Percentiles rank a stretch among this genome's conserved stretches.
Conservation (phyloP, 2,888 invertebrate species). For the Piscicola geometra region DNA sequence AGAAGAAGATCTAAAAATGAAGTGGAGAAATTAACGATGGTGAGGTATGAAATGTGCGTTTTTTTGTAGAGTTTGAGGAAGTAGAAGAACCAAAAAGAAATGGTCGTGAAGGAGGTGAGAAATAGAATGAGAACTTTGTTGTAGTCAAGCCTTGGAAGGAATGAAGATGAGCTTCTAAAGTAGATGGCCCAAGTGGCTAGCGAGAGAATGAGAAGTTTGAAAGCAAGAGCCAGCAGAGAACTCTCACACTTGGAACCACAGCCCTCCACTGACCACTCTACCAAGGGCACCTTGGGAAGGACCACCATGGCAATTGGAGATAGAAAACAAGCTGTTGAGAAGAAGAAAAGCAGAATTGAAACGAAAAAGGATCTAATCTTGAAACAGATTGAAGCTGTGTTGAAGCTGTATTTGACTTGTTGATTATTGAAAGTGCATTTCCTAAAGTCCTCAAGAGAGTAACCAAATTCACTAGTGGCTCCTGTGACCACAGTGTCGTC, state of each 20-base stretch:
- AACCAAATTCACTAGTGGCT: slow-evolving; percentile 90
- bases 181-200: slow-evolving; percentile 90
- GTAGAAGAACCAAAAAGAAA: slow-evolving; percentile 97
- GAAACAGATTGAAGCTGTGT: slow-evolving; percentile 39
- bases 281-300: slow-evolving; percentile 74
- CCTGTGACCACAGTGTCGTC: slow-evolving; percentile 94
- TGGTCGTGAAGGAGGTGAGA: slow-evolving; percentile 81
- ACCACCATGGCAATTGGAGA: slow-evolving; percentile 93
- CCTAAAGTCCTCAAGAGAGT: slow-evolving; percentile 75
- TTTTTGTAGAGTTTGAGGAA: slow-evolving; percentile 70
- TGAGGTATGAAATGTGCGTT: slow-evolving; percentile 44
- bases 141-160: slow-evolving; percentile 83
- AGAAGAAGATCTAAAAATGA: slow-evolving; percentile 87
- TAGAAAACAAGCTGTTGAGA: slow-evolving; percentile 77
- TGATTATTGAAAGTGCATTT: slow-evolving; percentile 39
- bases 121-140: slow-evolving; percentile 83
- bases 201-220: slow-evolving; percentile 80
- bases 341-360: slow-evolving; percentile 70
- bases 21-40: slow-evolving; percentile 80
- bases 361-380: slow-evolving; percentile 66
- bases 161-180: slow-evolving; percentile 74
- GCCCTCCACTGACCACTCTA: slow-evolving; percentile 53
- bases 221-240: slow-evolving; percentile 79
- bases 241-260: slow-evolving; percentile 65
- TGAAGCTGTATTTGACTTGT: slow-evolving; percentile 39